Conservation (phyloP, 2,888 invertebrate genomes). For the Lasioglossum zephyrum region DNA sequence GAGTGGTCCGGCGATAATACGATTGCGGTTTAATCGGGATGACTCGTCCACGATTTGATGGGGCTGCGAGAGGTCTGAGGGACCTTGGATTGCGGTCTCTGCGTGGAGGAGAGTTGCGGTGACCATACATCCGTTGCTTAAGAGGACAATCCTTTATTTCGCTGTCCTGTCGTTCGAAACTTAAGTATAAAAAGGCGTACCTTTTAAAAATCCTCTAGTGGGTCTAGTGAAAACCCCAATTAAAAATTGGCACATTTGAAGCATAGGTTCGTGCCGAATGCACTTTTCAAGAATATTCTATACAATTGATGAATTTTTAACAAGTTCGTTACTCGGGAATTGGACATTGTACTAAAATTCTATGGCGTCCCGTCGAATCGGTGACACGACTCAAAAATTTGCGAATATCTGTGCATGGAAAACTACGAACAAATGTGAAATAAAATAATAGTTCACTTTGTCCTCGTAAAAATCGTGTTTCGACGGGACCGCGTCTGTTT, state of each 20-base stretch:
- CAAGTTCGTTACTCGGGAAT: neutral
- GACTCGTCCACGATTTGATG: neutral
- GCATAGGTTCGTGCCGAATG: too few species aligned
- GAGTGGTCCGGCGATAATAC: neutral
- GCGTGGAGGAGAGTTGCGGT: neutral
- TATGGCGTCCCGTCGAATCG: neutral
- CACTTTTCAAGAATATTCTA: too few species aligned
- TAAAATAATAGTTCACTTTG: conserved; percentile 3
- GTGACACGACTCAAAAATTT: neutral
- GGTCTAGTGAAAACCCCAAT: too few species aligned
- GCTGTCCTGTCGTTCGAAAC: too few species aligned
- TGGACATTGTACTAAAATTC: neutral
- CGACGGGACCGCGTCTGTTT: neutral
- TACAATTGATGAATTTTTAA: neutral
- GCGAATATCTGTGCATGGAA: neutral
- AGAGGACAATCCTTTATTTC: too few species aligned
- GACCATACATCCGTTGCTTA: neutral
- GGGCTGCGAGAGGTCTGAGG: neutral
- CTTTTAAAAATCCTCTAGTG: too few species aligned
- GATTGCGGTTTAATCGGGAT: neutral
- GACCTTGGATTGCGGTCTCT: neutral
- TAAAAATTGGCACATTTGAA: too few species aligned
- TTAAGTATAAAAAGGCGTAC: too few species aligned
- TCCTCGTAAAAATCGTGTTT: neutral
- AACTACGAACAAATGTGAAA: neutral